Base-by-base conservation (phyloP, 1,140 invertebrate genomes). In the Magallana gigas region DNA sequence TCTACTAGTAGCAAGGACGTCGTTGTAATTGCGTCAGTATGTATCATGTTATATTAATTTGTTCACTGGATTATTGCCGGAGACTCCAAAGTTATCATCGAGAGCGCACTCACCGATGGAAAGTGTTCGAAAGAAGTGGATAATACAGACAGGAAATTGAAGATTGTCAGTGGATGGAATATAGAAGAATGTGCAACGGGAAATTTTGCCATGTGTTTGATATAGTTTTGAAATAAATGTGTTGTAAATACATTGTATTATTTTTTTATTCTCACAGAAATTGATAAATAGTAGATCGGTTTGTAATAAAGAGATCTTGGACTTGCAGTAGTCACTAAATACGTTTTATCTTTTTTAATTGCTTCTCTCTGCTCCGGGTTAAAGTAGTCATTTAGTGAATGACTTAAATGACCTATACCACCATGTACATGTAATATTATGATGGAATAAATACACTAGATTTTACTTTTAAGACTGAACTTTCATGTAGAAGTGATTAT, bases 11-110 rank as follows among this genome's bases (percentile, higher is more conserved):
- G 68, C 68, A 18, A 76, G 23, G 68, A 18, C 68, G 23, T 76
- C 68, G 36, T 76, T 76, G 18, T 76, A 29, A 12, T 76, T 76
- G 68, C 68, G 68, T 76, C 68, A 76, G 8, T 76, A 76, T 76
- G 68, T 76, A 76, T 76, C 68, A 76, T 76, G 68, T 76, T 36
- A 76, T 76, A 29, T 76, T 76, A 76, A 76, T 76, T 76, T 76
- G 68, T 76, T 76, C 23, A 29, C 68, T 64, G 23, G 68, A 29
- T 29, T 76, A 29, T 76, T 29, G 14, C 68, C 36, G 68, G 68
- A 76, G 68, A 76, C 36, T 76, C 36, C 23, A 76, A 76, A 48
- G 36, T 48, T 48, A 48, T 23, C 68, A 76, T 76, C 23, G 68
- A 12, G 23, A 76, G 68, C 36, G 68, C 16, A 64, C 23, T 76